These are phyloP conservation scores for Lasioglossum figueresi DNA, from an alignment of 2,888 invertebrate genomes.

Conservation along the genomic window DNA sequence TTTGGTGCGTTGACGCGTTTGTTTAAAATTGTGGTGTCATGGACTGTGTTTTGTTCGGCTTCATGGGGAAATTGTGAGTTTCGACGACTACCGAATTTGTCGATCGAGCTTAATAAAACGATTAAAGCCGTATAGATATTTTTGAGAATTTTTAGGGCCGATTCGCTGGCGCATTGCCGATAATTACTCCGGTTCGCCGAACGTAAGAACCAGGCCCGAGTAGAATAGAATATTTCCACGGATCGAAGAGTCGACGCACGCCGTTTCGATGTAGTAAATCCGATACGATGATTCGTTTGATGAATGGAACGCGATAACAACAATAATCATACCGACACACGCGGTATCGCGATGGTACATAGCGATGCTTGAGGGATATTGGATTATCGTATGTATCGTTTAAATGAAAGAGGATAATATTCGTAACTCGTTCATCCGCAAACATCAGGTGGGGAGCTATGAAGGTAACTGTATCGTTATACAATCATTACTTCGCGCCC, in stretches of 20 bases:
- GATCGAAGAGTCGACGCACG: neutral
- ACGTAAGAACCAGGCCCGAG: neutral
- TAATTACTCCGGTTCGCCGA: neutral
- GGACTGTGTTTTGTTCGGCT: neutral
- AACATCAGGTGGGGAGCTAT: constrained; percentile 51
- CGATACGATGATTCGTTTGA: constrained; percentile 37
- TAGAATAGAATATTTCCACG: neutral
- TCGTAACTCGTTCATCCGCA: constrained; percentile 62
- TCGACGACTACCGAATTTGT: neutral
- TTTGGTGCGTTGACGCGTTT: neutral
- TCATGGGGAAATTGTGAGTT: neutral
- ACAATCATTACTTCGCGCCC: constrained; percentile 53
- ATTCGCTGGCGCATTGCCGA: neutral
- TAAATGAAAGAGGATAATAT: constrained; percentile 65
- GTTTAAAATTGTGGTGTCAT: neutral
- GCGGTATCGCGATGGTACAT: constrained; percentile 35
- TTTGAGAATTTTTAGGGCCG: neutral
- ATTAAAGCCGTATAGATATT: neutral
- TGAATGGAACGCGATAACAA: constrained; percentile 33
- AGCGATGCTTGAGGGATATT: constrained; percentile 59
- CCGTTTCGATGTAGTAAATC: constrained; percentile 6
- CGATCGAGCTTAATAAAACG: neutral
- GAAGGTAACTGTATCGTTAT: constrained; percentile 51
- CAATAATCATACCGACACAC: constrained; percentile 52
- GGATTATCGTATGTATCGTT: constrained; percentile 64